Evolutionary conservation across 2,113 vertebrate genomes (phyloP).

Genomic region (Procapra przewalskii): DNA sequence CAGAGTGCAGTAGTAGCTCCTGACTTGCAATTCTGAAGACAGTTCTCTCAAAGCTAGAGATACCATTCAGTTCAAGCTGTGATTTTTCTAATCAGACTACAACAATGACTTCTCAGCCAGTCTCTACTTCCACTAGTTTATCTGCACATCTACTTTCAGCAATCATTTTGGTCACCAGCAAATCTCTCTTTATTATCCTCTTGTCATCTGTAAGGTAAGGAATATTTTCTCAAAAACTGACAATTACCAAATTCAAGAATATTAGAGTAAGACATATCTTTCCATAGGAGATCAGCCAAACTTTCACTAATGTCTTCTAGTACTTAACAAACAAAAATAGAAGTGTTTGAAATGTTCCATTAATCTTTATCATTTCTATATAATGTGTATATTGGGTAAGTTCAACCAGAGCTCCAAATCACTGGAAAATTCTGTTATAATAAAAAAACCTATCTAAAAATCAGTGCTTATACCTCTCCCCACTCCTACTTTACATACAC

Average conservation of each 20-base stretch:
- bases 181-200: neutral
- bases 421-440: neutral
- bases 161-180: neutral
- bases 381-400: neutral
- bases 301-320: neutral
- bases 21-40: neutral
- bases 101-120: neutral
- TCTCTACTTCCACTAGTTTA: neutral
- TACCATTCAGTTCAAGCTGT: neutral
- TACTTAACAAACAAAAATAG: neutral
- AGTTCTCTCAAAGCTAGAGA: neutral
- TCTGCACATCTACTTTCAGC: neutral
- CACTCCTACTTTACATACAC: neutral
- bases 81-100: neutral
- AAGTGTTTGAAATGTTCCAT: neutral
- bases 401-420: neutral
- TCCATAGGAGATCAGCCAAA: neutral
- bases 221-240: slow-evolving; percentile 10
- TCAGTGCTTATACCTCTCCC: neutral
- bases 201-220: neutral
- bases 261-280: neutral
- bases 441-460: neutral
- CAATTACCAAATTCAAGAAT: neutral
- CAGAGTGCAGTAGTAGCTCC: neutral
- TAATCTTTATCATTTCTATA: neutral